These are phyloP conservation scores for Geophilus truncorum DNA, from an alignment of 2,888 invertebrate genomes.

Conservation along the genomic window DNA sequence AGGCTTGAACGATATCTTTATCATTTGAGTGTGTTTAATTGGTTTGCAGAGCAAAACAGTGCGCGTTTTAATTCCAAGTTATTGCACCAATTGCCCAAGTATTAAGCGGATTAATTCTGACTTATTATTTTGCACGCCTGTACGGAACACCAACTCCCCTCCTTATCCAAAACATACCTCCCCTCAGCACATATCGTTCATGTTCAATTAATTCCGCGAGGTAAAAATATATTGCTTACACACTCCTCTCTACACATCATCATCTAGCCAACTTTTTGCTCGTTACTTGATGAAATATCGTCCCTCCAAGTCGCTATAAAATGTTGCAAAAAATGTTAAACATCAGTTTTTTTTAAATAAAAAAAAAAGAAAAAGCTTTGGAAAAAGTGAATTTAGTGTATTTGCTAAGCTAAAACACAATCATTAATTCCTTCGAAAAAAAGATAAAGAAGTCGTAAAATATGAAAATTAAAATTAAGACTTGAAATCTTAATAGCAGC, in stretches of 20 bases:
- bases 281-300: not conserved
- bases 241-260: not conserved
- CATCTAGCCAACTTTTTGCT: not conserved
- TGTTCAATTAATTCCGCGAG: slow-evolving; percentile 9
- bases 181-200: not conserved
- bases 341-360: not conserved
- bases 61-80: slow-evolving; percentile 12
- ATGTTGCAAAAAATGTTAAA: not conserved
- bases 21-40: slow-evolving; percentile 4
- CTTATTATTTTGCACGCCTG: slow-evolving; percentile 1
- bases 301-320: not conserved
- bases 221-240: slow-evolving; percentile 6
- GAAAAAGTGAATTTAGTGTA: not conserved
- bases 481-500: too few species aligned
- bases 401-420: not conserved
- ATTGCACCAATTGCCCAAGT: slow-evolving; percentile 7
- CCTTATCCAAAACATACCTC: not conserved
- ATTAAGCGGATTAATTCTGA: slow-evolving; percentile 20
- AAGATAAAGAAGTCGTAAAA: too few species aligned
- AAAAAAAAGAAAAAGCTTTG: not conserved
- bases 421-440: too few species aligned
- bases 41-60: slow-evolving; percentile 16
- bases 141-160: not conserved
- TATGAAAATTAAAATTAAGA: too few species aligned
- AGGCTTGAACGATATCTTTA: slow-evolving; percentile 8